phyloP scores from a whole-genome alignment of 2,888 invertebrate genomes.

The Rhaphigaster nebulosa region DNA sequence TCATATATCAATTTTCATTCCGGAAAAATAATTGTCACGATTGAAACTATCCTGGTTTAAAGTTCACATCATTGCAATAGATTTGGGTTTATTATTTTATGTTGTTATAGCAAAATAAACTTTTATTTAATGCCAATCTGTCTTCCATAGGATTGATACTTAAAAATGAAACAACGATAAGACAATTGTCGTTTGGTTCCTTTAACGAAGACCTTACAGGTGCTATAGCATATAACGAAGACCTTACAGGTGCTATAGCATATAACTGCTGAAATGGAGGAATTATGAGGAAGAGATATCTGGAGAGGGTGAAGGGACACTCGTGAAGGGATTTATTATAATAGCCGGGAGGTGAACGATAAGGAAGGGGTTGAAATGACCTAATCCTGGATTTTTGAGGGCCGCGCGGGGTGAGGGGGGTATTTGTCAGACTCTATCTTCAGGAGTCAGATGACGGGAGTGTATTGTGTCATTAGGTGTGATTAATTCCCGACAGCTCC shows the following conservation, averaged over 20 bases:
- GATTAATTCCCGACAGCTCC: conserved; percentile 54
- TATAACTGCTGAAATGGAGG: background rate
- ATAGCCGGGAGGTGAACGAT: conserved; percentile 21
- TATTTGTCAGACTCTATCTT: conserved; percentile 62
- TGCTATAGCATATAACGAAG: background rate
- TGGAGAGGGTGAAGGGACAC: background rate
- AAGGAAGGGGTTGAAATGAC: conserved; percentile 44
- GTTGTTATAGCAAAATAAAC: too few species aligned
- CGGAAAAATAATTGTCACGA: too few species aligned
- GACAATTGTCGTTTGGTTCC: background rate
- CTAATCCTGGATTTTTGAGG: conserved; percentile 45
- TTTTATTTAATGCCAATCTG: too few species aligned
- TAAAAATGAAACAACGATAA: background rate
- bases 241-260: background rate
- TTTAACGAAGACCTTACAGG: background rate
- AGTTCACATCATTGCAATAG: too few species aligned
- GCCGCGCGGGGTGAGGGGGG: conserved; percentile 50
- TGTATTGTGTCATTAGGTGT: conserved; percentile 57
- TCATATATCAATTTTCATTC: too few species aligned
- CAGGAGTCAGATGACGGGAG: conserved; percentile 57
- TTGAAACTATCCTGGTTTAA: too few species aligned
- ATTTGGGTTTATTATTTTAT: too few species aligned
- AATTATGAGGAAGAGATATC: background rate
- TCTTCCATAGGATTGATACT: too few species aligned
- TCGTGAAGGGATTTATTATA: conserved; percentile 37